Conservation (phyloP, 1,140 invertebrate species). For the Bombus balteatus region DNA sequence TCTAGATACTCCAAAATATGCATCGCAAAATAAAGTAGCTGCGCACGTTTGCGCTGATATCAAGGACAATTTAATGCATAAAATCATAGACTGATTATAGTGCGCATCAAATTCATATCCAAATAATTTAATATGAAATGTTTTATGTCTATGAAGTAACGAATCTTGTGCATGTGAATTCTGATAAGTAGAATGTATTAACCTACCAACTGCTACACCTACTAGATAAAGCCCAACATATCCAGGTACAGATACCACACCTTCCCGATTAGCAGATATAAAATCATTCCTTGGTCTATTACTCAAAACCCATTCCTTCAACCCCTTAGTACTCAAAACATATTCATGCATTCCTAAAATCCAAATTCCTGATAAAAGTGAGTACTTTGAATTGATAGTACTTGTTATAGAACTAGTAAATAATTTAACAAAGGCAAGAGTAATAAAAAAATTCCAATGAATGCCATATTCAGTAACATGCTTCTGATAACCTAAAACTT, state of each 20-base stretch:
- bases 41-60: slow-evolving; percentile 81
- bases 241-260: slow-evolving; percentile 91
- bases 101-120: slow-evolving; percentile 59
- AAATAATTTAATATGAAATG: slow-evolving; percentile 62
- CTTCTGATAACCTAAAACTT: slow-evolving; percentile 90
- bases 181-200: slow-evolving; percentile 82
- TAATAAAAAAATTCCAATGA: slow-evolving; percentile 99
- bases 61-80: slow-evolving; percentile 78
- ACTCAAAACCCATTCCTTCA: slow-evolving; percentile 89
- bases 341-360: slow-evolving; percentile 88
- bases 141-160: slow-evolving; percentile 67
- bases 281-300: slow-evolving; percentile 84
- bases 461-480: slow-evolving; percentile 96
- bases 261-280: slow-evolving; percentile 94
- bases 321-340: slow-evolving; percentile 83
- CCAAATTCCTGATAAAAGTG: slow-evolving; percentile 82
- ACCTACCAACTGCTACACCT: slow-evolving; percentile 87
- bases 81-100: slow-evolving; percentile 70
- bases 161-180: slow-evolving; percentile 64
- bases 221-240: slow-evolving; percentile 93
- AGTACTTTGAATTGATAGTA: slow-evolving; percentile 79
- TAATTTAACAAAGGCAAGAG: slow-evolving; percentile 92
- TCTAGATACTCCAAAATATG: slow-evolving; percentile 85
- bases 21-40: slow-evolving; percentile 80
- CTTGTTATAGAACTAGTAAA: slow-evolving; percentile 85